Evolutionary conservation across 2,113 vertebrate species (phyloP), one percentile per base, ranked within the genome.

Genomic region (Electrona antarctica): DNA sequence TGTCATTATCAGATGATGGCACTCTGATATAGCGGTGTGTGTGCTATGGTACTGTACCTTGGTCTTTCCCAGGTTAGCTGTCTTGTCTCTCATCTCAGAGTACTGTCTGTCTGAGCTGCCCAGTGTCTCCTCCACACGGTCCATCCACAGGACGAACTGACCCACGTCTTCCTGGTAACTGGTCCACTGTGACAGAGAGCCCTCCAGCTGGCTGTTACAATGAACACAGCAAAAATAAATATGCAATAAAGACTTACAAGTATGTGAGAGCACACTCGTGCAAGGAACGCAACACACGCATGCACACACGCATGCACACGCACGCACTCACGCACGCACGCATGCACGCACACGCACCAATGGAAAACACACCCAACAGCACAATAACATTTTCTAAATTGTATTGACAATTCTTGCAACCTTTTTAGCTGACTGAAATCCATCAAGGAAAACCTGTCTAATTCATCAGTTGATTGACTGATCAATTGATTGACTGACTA

Each of bases 121-220:
- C 14, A 99, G 91, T 10, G 87, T 95, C 78, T 93, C 92, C 88
- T 98, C 96, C 51, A 96, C 88, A 0, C 92, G 80, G 50, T 97
- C 96, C 96, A 99, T 96, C 98, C 98, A 99, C 67, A 87, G 80
- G 63, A 94, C 91, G 87, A 99, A 98, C 91, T 97, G 96, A 7
- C 93, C 93, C 41, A 98, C 94, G 0, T 98, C 97, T 80, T 99
- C 98, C 90, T 98, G 96, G 58, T 98, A 99, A 87, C 96, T 98
- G 59, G 97, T 98, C 98, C 97, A 99, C 70, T 98, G 96, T 0
- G 96, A 99, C 13, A 98, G 94, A 10, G 96, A 95, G 1, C 96
- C 96, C 91, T 99, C 98, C 33, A 99, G 88, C 79, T 98, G 98
- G 82, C 98, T 99, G 93, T 29, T 92, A 63, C 8, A 29, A 66